phyloP scores from a whole-genome alignment of 2,113 vertebrate genomes.

The Odobenus rosmarus region DNA sequence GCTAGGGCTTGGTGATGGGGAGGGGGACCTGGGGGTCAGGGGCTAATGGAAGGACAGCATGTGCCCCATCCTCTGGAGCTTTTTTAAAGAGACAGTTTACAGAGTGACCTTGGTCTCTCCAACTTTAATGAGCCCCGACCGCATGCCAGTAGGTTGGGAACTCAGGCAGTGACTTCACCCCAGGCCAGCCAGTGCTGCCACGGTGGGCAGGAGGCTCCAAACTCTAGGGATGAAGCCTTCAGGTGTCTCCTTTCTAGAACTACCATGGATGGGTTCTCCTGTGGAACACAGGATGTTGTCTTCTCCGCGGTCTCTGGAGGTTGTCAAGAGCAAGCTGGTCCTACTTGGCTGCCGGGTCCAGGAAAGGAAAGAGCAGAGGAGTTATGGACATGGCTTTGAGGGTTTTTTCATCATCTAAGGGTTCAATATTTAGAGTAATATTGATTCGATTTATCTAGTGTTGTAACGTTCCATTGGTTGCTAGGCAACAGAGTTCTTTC shows the following conservation, averaged over 20 bases:
- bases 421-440: constrained; percentile 85
- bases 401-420: constrained; percentile 75
- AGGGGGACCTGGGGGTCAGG: background rate
- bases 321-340: constrained; percentile 32
- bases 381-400: constrained; percentile 76
- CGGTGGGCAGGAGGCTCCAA: background rate
- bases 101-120: background rate
- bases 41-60: background rate
- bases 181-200: background rate
- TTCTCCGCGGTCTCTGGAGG: background rate
- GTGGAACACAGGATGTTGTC: background rate
- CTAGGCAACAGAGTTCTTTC: constrained; percentile 85
- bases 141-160: background rate
- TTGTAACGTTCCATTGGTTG: constrained; percentile 81
- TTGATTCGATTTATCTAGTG: constrained; percentile 86
- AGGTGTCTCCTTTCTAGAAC: background rate
- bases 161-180: background rate
- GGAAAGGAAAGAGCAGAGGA: constrained; percentile 49
- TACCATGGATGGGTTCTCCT: background rate
- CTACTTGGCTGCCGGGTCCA: background rate
- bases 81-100: background rate
- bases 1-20: background rate
- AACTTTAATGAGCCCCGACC: background rate
- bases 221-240: background rate
- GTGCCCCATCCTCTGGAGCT: background rate